These are phyloP conservation scores for Rhingia rostrata DNA, from an alignment of 2,888 invertebrate genomes.

Conservation along the genomic window DNA sequence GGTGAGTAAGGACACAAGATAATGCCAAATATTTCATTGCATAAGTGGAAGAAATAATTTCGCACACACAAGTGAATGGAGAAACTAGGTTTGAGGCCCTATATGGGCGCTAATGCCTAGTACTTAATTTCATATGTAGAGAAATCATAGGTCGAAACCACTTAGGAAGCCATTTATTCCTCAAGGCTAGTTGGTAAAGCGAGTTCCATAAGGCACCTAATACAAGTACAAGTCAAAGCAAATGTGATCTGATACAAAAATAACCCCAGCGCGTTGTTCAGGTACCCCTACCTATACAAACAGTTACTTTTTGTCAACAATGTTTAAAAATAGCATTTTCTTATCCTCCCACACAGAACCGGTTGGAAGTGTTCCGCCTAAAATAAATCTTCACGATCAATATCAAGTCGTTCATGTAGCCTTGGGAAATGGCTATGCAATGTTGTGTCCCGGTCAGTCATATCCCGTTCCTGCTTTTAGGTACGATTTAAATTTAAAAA, in stretches of 20 bases:
- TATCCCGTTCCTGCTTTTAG: slow-evolving; percentile 89
- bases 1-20: too few species aligned
- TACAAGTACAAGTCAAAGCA: not conserved
- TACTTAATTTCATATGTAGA: too few species aligned
- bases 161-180: too few species aligned
- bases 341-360: slow-evolving; percentile 80
- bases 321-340: not conserved
- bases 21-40: too few species aligned
- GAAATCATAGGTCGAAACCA: not conserved
- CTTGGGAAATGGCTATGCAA: slow-evolving; percentile 84
- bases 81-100: too few species aligned
- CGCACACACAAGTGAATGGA: too few species aligned
- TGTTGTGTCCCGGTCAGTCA: slow-evolving; percentile 90
- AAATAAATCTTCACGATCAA: slow-evolving; percentile 85
- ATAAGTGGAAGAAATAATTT: too few species aligned
- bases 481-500: slow-evolving; percentile 78
- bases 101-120: too few species aligned
- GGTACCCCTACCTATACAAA: slow-evolving; percentile 19
- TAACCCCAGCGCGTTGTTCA: not conserved
- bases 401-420: slow-evolving; percentile 83
- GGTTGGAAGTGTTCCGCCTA: slow-evolving; percentile 85
- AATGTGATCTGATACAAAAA: not conserved
- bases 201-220: too few species aligned
- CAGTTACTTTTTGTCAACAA: slow-evolving; percentile 24
- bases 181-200: not conserved